These are phyloP conservation scores for Dexiosoma caninum DNA, from an alignment of 2,888 invertebrate species.

Conservation along the genomic window DNA sequence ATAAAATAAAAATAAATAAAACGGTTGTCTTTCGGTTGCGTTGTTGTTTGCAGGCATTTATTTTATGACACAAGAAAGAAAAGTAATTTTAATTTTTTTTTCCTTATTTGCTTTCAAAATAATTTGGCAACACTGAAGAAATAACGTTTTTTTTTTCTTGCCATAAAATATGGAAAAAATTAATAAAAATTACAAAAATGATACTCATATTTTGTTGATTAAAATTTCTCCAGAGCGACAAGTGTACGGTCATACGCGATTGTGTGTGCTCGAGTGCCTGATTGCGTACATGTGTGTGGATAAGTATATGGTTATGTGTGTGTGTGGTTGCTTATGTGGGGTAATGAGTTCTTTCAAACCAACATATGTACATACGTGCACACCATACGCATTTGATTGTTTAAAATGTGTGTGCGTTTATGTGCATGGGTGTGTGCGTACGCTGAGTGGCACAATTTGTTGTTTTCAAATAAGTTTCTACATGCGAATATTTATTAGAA, in stretches of 20 bases:
- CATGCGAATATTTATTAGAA: conserved; percentile 49
- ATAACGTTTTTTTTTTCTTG: neutral
- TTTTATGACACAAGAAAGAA: neutral
- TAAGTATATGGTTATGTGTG: neutral
- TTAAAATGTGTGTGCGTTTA: neutral
- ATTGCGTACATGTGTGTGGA: neutral
- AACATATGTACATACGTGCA: neutral
- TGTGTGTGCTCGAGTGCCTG: neutral
- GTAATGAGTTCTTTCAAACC: neutral
- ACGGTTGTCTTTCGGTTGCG: too few species aligned
- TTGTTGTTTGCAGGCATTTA: neutral
- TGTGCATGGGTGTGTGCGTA: neutral
- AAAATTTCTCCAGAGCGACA: conserved; percentile 54
- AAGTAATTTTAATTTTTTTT: too few species aligned
- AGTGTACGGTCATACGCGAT: conserved; percentile 10
- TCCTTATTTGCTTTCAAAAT: neutral
- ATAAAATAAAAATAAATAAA: too few species aligned
- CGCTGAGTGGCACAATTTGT: conserved; percentile 33
- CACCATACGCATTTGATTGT: conserved; percentile 2
- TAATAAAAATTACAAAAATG: too few species aligned
- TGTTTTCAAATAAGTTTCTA: conserved; percentile 39
- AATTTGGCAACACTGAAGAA: conserved; percentile 40
- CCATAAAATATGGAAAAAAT: neutral
- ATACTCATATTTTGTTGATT: conserved; percentile 50
- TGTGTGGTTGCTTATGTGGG: neutral